phyloP scores from a whole-genome alignment of 2,113 vertebrate species.

The Psammodynastes pulverulentus region DNA sequence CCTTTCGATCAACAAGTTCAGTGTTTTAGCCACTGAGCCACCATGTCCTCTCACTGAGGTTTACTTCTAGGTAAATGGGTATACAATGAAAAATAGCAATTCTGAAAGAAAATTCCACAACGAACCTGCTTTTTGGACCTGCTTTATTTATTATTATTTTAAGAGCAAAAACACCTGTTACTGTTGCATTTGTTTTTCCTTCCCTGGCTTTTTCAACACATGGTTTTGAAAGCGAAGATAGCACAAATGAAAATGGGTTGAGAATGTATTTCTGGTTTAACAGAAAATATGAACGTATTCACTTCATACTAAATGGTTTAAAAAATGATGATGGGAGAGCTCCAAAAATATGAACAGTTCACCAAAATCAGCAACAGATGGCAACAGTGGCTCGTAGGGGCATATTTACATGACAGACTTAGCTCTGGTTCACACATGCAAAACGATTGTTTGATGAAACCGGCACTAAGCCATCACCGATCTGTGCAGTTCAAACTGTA shows the following conservation, averaged over 20 bases:
- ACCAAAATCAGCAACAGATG: neutral
- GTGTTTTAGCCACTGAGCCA: too few relatives aligned
- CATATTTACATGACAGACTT: neutral
- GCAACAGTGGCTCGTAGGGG: neutral
- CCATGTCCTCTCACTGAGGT: too few relatives aligned
- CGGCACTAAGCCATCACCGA: neutral
- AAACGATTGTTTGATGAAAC: neutral
- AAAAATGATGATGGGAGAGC: neutral
- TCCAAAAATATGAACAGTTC: neutral
- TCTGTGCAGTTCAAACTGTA: neutral
- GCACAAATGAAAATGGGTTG: neutral
- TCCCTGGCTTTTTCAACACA: neutral
- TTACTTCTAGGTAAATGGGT: neutral
- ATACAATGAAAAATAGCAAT: neutral
- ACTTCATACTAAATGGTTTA: neutral
- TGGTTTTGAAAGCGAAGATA: neutral
- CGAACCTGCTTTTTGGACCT: neutral
- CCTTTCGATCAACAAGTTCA: too few relatives aligned
- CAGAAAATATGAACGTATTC: neutral
- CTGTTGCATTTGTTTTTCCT: neutral
- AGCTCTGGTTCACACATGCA: neutral
- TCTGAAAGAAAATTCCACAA: neutral
- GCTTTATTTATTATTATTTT: neutral
- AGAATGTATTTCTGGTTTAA: neutral
- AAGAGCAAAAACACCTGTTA: neutral